Base-by-base conservation (phyloP, 2,113 vertebrate genomes). In the Aegypius monachus region DNA sequence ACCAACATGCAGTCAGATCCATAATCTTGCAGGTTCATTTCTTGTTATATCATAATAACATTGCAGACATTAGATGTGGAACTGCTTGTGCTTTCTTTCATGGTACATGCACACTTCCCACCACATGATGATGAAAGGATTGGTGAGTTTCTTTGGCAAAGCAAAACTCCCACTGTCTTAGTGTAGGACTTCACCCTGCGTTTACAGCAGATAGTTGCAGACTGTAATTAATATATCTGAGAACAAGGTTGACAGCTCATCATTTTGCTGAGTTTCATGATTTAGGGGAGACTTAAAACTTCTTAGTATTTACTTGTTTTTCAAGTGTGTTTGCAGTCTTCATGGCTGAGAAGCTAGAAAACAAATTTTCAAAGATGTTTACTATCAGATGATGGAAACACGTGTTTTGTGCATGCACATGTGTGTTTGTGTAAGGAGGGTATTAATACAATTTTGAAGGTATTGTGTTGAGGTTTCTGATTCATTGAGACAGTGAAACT, bases 321-420 rank as follows among this genome's bases (percentile, higher is more conserved):
- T 63, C 38, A 67, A 78, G 65, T 7, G 7, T 38, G 66, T 75
- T 52, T 71, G 48, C 14, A 36, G 8, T 40, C 38, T 55, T 72
- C 55, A 38, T 50, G 48, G 29, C 27, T 47, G 55, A 53, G 21
- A 55, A 81, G 26, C 50, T 52, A 52, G 50, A 52, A 52, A 52
- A 52, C 50, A 52, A 27, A 27, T 27, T 52, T 52, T 52, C 16
- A 4, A 52, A 52, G 27, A 10, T 52, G 26, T 26, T 52, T 52
- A 52, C 26, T 52, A n/a, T 13, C 34, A 56, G 11, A 21, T 43
- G n/a, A 23, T 32, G 62, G 32, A 81, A 62, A 56, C 43, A 52
- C 2, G 1, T 31, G 2, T 31, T 91, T 36, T 65, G 48, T 4
- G 2, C 1, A 3, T 27, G 13, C 2, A 5, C 5, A 5, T 17